Evolutionary conservation across 1,140 invertebrate genomes (phyloP).

Genomic region (Druon quercuslanigerum): DNA sequence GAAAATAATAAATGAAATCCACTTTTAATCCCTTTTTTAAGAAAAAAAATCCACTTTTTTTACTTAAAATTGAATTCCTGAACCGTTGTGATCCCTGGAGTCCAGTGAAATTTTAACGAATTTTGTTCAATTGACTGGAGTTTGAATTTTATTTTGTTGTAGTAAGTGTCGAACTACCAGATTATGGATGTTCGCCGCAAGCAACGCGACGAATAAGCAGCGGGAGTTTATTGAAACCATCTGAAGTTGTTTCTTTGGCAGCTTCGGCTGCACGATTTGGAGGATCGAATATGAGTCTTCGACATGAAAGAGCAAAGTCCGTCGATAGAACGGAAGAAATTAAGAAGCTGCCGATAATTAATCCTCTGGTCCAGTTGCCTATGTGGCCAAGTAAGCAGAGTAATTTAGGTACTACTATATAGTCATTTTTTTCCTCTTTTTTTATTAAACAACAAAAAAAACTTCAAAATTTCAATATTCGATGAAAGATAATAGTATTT

Average conservation of each 20-base stretch:
- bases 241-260: slow-evolving; percentile 77
- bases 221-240: slow-evolving; percentile 84
- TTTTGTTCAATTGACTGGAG: too few relatives aligned
- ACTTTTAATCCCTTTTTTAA: too few relatives aligned
- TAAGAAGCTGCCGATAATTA: slow-evolving; percentile 91
- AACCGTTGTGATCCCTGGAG: too few relatives aligned
- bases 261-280: slow-evolving; percentile 77
- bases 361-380: slow-evolving; percentile 89
- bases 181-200: slow-evolving; percentile 79
- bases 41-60: too few relatives aligned
- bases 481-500: too few relatives aligned
- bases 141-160: background rate
- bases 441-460: too few relatives aligned
- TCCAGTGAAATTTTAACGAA: too few relatives aligned
- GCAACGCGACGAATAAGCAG: slow-evolving; percentile 86
- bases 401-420: slow-evolving; percentile 35
- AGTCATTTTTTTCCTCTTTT: too few relatives aligned
- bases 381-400: slow-evolving; percentile 89
- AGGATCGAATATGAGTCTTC: slow-evolving; percentile 66
- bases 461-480: too few relatives aligned
- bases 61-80: too few relatives aligned
- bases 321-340: slow-evolving; percentile 76
- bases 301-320: slow-evolving; percentile 72
- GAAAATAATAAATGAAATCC: too few relatives aligned
- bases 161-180: slow-evolving; percentile 71